These are phyloP conservation scores for Melanchra persicariae DNA, from an alignment of 2,888 invertebrate genomes.

Conservation along the genomic window DNA sequence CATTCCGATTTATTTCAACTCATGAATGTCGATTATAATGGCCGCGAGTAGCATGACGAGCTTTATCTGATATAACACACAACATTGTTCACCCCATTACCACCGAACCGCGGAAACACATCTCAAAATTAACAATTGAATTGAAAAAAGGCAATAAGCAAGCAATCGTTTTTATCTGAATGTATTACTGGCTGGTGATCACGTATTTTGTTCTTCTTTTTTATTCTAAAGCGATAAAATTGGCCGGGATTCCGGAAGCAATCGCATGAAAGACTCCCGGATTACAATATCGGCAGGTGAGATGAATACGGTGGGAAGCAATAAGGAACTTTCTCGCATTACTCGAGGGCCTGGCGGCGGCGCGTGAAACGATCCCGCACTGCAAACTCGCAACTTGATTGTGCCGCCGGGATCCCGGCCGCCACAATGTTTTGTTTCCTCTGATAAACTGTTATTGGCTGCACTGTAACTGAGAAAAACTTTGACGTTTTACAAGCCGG, in stretches of 20 bases:
- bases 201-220: slow-evolving; percentile 53
- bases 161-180: slow-evolving; percentile 34
- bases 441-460: slow-evolving; percentile 76
- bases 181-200: slow-evolving; percentile 35
- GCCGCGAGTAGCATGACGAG: neutral
- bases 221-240: slow-evolving; percentile 57
- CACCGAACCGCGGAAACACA: slow-evolving; percentile 40
- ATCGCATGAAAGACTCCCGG: slow-evolving; percentile 64
- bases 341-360: slow-evolving; percentile 60
- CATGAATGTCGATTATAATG: slow-evolving; percentile 3
- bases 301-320: slow-evolving; percentile 76
- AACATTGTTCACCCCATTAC: slow-evolving; percentile 11
- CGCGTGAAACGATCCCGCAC: slow-evolving; percentile 61
- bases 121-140: slow-evolving; percentile 30
- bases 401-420: slow-evolving; percentile 66
- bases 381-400: slow-evolving; percentile 72
- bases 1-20: neutral
- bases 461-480: slow-evolving; percentile 62
- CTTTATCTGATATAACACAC: slow-evolving; percentile 4
- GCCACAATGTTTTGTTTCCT: slow-evolving; percentile 71
- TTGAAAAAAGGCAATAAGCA: slow-evolving; percentile 37
- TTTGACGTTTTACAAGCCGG: slow-evolving; percentile 56
- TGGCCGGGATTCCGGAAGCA: slow-evolving; percentile 63
- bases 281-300: slow-evolving; percentile 76
- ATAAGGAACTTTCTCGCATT: slow-evolving; percentile 77